phyloP scores from a whole-genome alignment of 1,140 invertebrate species.

The Zaprionus capensis region DNA sequence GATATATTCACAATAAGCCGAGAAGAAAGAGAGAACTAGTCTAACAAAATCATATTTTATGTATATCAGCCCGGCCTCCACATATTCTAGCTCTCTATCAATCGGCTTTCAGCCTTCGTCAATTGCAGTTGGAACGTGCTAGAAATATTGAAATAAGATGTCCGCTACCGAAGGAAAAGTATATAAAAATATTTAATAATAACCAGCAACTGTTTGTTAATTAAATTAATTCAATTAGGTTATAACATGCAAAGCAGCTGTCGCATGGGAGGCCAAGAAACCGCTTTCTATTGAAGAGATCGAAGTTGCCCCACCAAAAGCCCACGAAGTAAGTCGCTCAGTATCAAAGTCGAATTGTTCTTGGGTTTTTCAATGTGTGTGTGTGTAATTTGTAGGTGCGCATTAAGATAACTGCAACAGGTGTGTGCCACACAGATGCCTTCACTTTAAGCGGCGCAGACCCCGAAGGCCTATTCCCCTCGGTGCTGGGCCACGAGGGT shows the following conservation, averaged over 20 bases:
- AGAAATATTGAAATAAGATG: constrained; percentile 55
- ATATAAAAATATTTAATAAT: constrained; percentile 34
- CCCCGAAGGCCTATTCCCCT: constrained; percentile 97
- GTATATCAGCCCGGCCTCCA: constrained; percentile 1
- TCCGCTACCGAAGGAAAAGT: constrained; percentile 78
- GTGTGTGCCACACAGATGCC: constrained; percentile 98
- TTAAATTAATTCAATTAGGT: constrained; percentile 75
- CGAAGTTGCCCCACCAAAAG: constrained; percentile 97
- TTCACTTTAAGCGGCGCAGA: constrained; percentile 97
- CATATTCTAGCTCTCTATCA: constrained; percentile 20
- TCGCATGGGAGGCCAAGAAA: constrained; percentile 95
- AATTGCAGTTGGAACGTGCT: constrained; percentile 10
- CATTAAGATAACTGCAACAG: constrained; percentile 92
- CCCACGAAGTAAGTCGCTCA: constrained; percentile 86
- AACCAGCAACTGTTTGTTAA: constrained; percentile 1
- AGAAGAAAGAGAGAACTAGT: constrained; percentile 26
- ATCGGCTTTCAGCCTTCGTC: constrained; percentile 18
- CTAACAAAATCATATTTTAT: neutral
- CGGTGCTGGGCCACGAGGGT: constrained; percentile 97
- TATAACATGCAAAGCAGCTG: constrained; percentile 95
- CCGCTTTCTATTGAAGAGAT: constrained; percentile 95
- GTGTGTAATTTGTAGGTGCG: constrained; percentile 85
- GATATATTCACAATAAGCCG: constrained; percentile 13
- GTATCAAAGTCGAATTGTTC: constrained; percentile 15
- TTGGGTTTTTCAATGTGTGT: neutral